Evolutionary conservation across 1,140 invertebrate species (phyloP).

Genomic region (Camponotus floridanus): DNA sequence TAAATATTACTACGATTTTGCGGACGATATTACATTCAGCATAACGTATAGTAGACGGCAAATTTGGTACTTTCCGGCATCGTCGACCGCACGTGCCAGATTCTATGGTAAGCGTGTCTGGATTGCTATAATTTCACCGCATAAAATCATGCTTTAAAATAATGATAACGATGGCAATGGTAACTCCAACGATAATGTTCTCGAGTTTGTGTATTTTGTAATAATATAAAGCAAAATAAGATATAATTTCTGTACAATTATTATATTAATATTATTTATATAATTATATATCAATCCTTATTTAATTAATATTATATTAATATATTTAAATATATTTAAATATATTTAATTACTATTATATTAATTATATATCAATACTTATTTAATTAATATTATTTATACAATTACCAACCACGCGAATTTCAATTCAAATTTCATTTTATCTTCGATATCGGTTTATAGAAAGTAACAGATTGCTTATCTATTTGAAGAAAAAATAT

Average conservation of each 20-base stretch:
- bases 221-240: not conserved
- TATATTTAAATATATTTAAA: too few relatives aligned
- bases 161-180: not conserved
- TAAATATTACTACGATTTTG: slow-evolving; percentile 45
- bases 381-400: too few relatives aligned
- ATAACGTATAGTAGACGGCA: not conserved
- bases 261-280: not conserved
- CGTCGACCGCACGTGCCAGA: not conserved
- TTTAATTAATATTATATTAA: too few relatives aligned
- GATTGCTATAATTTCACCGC: not conserved
- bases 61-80: slow-evolving; percentile 26
- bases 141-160: not conserved
- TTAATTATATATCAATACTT: too few relatives aligned
- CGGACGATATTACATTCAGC: not conserved
- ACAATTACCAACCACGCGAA: not conserved
- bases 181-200: not conserved
- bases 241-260: not conserved
- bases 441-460: not conserved
- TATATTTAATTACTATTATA: too few relatives aligned
- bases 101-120: not conserved
- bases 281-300: too few relatives aligned
- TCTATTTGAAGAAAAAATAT: not conserved
- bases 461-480: not conserved
- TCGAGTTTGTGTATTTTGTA: not conserved
- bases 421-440: not conserved